phyloP scores from a whole-genome alignment of 30 jellyfish, hydroid and myxozoan genomes.

The Hydra vulgaris region DNA sequence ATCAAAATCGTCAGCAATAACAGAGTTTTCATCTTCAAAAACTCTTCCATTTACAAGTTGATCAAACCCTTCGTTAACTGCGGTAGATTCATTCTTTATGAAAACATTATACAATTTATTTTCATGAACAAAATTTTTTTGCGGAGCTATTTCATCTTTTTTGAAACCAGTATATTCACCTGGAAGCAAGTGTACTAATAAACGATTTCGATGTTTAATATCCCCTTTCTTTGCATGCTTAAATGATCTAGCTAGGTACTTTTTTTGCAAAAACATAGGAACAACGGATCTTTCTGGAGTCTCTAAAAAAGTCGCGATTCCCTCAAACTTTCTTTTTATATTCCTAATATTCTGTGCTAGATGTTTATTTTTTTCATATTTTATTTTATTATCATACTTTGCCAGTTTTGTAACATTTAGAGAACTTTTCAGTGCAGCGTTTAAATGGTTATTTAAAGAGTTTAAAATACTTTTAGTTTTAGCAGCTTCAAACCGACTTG shows the following conservation, averaged over 20 bases:
- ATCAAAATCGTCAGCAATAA: conserved; percentile 28
- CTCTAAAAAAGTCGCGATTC: not conserved
- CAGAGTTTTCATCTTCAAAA: conserved; percentile 10
- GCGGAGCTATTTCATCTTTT: conserved; percentile 11
- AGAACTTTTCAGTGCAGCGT: not conserved
- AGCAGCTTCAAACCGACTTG: not conserved
- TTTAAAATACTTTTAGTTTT: no score
- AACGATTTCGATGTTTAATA: not conserved
- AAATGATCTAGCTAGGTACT: not conserved
- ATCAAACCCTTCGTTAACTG: conserved; percentile 2
- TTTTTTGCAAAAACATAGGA: not conserved
- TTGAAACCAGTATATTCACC: conserved; percentile 37
- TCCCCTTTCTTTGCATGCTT: conserved; percentile 9
- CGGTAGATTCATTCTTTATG: not conserved
- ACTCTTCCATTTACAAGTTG: conserved; percentile 3
- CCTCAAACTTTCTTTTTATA: no score
- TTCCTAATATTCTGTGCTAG: not conserved
- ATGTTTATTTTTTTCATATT: not conserved
- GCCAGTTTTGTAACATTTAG: not conserved
- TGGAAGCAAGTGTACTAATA: conserved; percentile 8
- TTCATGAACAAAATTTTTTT: not conserved
- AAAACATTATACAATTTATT: not conserved
- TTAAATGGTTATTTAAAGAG: not conserved
- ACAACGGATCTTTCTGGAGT: not conserved
- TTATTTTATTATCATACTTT: not conserved